These are phyloP conservation scores for Canis aureus DNA, from an alignment of 2,113 vertebrate genomes.

Conservation along the genomic window DNA sequence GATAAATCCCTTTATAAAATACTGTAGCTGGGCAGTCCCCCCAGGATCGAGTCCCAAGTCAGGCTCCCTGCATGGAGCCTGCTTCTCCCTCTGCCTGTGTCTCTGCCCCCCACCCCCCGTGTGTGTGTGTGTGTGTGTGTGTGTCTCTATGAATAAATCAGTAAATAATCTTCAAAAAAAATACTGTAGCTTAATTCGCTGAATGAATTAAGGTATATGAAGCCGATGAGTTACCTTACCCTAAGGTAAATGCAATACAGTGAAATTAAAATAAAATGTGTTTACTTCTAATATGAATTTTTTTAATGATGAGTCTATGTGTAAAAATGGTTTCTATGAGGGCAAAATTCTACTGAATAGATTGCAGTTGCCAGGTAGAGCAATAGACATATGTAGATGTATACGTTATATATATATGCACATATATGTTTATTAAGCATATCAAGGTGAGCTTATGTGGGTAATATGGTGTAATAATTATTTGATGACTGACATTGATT, in stretches of 20 bases:
- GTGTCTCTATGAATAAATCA: too few species aligned
- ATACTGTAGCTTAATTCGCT: conserved; percentile 77
- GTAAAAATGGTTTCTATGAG: neutral
- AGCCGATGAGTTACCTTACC: neutral
- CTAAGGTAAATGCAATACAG: conserved; percentile 66
- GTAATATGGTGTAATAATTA: neutral
- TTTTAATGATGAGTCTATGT: neutral
- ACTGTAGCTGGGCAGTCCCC: conserved; percentile 17
- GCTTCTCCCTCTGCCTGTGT: too few species aligned
- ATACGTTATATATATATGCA: neutral
- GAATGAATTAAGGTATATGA: conserved; percentile 72
- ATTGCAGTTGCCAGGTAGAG: neutral
- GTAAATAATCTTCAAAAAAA: neutral
- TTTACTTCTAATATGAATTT: conserved; percentile 50
- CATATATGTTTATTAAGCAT: neutral
- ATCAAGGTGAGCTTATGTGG: neutral
- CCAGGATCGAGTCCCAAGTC: too few species aligned
- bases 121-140: too few species aligned
- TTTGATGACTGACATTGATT: neutral
- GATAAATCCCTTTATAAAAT: conserved; percentile 77
- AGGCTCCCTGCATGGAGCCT: too few species aligned
- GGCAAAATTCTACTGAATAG: neutral
- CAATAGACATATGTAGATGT: too few species aligned
- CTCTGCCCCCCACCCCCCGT: too few species aligned
- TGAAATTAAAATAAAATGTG: conserved; percentile 51